These are phyloP conservation scores for Adoxophyes honmai DNA, from an alignment of 1,140 invertebrate genomes.

Conservation along the genomic window DNA sequence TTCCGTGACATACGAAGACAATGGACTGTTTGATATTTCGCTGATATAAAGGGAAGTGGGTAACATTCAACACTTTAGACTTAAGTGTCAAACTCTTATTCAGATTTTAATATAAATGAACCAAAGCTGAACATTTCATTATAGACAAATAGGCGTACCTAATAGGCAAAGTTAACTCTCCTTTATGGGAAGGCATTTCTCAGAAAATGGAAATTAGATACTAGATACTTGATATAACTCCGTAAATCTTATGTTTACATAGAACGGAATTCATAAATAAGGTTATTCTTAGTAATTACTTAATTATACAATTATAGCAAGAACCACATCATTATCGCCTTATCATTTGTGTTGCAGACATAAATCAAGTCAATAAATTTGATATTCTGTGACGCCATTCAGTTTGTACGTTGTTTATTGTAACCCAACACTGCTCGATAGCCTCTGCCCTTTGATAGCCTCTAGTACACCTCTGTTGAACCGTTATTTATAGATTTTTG, in stretches of 20 bases:
- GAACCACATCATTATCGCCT: neutral
- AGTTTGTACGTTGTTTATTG: constrained; percentile 5
- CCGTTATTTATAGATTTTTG: neutral
- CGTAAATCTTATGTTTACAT: too few relatives aligned
- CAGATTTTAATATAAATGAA: too few relatives aligned
- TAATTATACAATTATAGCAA: neutral
- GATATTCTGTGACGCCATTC: constrained; percentile 10
- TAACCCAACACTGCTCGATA: constrained; percentile 1
- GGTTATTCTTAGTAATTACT: neutral
- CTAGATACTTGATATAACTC: too few relatives aligned
- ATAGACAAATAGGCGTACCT: too few relatives aligned
- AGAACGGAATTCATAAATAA: neutral
- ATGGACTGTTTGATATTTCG: neutral
- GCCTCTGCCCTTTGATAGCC: constrained; percentile 1
- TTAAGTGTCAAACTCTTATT: too few relatives aligned
- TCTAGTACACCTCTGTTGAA: constrained; percentile 1
- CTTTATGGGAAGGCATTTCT: too few relatives aligned
- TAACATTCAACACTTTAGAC: too few relatives aligned
- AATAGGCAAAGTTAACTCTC: too few relatives aligned
- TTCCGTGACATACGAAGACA: neutral
- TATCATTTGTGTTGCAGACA: constrained; percentile 5
- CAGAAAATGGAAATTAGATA: too few relatives aligned
- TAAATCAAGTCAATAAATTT: constrained; percentile 12
- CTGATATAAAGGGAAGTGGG: neutral
- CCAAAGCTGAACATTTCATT: too few relatives aligned